Percentiles rank a stretch among this genome's conserved stretches.
Conservation (phyloP, 37 sponge, comb jelly and placozoan species). For the Halisarca cf. caerulea region DNA sequence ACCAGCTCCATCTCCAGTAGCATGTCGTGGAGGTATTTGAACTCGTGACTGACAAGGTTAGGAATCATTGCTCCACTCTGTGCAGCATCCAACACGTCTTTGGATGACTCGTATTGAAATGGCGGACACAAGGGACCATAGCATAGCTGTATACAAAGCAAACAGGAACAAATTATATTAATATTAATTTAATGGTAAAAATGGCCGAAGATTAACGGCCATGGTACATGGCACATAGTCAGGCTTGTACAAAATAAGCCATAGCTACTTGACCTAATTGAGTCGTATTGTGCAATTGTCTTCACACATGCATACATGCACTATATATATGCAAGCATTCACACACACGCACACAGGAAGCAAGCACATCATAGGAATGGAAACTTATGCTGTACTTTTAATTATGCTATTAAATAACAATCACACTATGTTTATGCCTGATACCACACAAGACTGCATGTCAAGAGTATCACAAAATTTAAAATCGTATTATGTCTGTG, state of each 20-base stretch:
- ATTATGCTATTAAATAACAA: too few species aligned
- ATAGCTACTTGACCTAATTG: too few species aligned
- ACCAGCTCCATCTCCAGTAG: slow-evolving; percentile 38
- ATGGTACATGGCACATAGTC: background rate
- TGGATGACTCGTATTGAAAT: slow-evolving; percentile 61
- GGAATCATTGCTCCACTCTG: slow-evolving; percentile 85
- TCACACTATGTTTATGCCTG: too few species aligned
- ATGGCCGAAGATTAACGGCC: background rate
- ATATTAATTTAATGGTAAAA: background rate
- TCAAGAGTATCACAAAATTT: too few species aligned
- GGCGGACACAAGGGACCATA: slow-evolving; percentile 72
- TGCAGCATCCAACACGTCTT: slow-evolving; percentile 85
- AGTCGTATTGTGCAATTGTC: too few species aligned
- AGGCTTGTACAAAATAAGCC: background rate
- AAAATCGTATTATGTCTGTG: too few species aligned
- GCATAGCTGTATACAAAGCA: slow-evolving; percentile 58
- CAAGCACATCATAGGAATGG: too few species aligned
- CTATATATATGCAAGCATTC: too few species aligned
- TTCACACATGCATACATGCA: too few species aligned
- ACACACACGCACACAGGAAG: too few species aligned
- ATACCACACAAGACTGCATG: too few species aligned
- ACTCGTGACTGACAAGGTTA: slow-evolving; percentile 67
- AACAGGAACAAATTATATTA: background rate
- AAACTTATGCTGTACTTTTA: too few species aligned
- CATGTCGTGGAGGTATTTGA: slow-evolving; percentile 55